phyloP scores from a whole-genome alignment of 92 coral and sea anemone genomes.

The Palythoa caribaeorum region DNA sequence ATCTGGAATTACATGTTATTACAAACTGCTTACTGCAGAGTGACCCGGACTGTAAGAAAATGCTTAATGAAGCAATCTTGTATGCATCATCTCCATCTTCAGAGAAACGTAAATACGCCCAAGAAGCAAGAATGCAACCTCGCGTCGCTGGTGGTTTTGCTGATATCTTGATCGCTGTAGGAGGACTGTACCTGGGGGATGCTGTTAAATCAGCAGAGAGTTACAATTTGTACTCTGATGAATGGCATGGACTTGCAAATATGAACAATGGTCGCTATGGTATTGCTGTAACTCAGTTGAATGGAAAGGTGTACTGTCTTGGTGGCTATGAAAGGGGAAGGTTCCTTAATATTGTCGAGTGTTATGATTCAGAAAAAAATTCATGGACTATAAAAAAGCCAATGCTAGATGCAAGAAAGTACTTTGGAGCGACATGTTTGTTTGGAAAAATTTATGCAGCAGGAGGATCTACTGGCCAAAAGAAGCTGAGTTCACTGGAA shows the following conservation, averaged over 20 bases:
- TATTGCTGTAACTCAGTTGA: slow-evolving; percentile 80
- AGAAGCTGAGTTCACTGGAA: slow-evolving; percentile 83
- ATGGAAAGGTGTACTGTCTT: slow-evolving; percentile 89
- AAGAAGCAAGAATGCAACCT: slow-evolving; percentile 75
- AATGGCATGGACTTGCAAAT: slow-evolving; percentile 76
- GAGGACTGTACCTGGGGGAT: slow-evolving; percentile 86
- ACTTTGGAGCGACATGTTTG: slow-evolving; percentile 91
- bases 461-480: slow-evolving; percentile 91
- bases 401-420: slow-evolving; percentile 88
- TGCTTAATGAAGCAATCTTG: slow-evolving; percentile 80
- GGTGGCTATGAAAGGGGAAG: slow-evolving; percentile 89
- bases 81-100: slow-evolving; percentile 94
- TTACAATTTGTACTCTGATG: slow-evolving; percentile 91
- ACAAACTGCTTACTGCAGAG: slow-evolving; percentile 67
- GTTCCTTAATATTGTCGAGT: slow-evolving; percentile 78
- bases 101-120: slow-evolving; percentile 85
- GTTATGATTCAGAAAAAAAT: slow-evolving; percentile 80
- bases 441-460: slow-evolving; percentile 88
- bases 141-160: slow-evolving; percentile 94
- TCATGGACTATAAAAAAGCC: slow-evolving; percentile 70
- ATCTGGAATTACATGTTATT: slow-evolving; percentile 72
- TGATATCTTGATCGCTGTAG: slow-evolving; percentile 84
- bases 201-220: slow-evolving; percentile 87
- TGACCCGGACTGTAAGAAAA: slow-evolving; percentile 78
- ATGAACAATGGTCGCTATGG: slow-evolving; percentile 91